Base-by-base conservation (phyloP, 2,797 vertebrate genomes). In the Pampus argenteus region DNA sequence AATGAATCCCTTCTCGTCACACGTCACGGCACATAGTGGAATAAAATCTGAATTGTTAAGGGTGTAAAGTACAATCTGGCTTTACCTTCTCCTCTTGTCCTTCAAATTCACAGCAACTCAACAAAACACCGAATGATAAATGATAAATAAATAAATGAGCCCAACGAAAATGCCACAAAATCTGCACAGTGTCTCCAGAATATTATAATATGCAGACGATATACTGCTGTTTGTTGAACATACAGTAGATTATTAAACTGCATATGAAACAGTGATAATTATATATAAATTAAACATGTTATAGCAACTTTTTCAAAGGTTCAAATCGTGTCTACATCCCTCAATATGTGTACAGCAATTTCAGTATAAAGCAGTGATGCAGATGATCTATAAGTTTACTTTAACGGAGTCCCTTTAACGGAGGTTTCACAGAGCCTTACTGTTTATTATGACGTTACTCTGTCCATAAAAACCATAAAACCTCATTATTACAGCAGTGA, bases 401-500 rank as follows among this genome's bases (percentile, higher is more conserved):
- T n/a, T n/a, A n/a, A n/a, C n/a, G 59, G 2, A 11, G 26, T 68
- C 81, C 81, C 64, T 82, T 84, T 76, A 79, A 65, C 14, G 6
- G 38, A 69, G 57, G 52, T 36, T 50, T 57, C 28, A 67, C 50
- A 49, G 50, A 78, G 86, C 79, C 86, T 86, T 88, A 79, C 54
- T 79, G 22, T 78, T 67, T 22, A 59, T 74, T 64, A 22, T 44
- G 29, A 79, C 7, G 6, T 47, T 54, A 15, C 38, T 18, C 11
- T 52, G 44, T 51, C 64, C 50, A n/a, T n/a, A n/a, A n/a, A n/a
- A 85, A 88, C 88, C 74, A 86, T 66, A 34, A 60, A 76, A 86
- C 79, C 84, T 88, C 80, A 76, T 84, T 51, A 23, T 52, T 48
- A 50, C 64, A 49, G 44, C 25, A 49, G 34, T 26, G 51, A 74